Conservation (phyloP, 2,888 invertebrate species). For the Caenorhabditis parvicauda region DNA sequence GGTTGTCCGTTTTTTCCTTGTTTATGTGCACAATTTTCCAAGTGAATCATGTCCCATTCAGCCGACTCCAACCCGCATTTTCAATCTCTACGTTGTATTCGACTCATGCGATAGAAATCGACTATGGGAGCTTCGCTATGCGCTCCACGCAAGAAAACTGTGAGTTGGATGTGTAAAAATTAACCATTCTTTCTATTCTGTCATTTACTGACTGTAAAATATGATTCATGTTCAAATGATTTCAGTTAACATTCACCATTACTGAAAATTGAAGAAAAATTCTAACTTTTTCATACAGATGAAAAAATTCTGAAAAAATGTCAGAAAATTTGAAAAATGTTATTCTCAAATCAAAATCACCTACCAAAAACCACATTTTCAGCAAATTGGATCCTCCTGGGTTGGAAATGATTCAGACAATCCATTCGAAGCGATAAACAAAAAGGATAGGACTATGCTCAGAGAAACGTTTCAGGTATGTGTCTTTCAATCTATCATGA, state of each 20-base stretch:
- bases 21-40: no score
- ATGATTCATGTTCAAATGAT: no score
- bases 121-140: constrained; percentile 57
- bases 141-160: constrained; percentile 47
- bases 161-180: constrained; percentile 8
- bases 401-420: constrained; percentile 59
- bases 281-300: no score
- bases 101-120: not conserved
- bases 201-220: no score
- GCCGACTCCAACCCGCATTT: no score
- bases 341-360: no score
- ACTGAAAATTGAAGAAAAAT: no score
- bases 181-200: not conserved
- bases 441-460: constrained; percentile 56
- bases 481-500: not conserved
- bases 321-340: no score
- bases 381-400: constrained; percentile 53
- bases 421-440: constrained; percentile 56
- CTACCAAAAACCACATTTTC: constrained; percentile 5
- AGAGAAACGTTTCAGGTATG: constrained; percentile 56
- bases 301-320: no score
- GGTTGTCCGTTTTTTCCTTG: no score
- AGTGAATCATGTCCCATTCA: no score
- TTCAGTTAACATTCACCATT: no score
- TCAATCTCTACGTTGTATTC: not conserved